These are phyloP conservation scores for Hucho hucho DNA, from an alignment of 2,113 vertebrate species.

Conservation along the genomic window DNA sequence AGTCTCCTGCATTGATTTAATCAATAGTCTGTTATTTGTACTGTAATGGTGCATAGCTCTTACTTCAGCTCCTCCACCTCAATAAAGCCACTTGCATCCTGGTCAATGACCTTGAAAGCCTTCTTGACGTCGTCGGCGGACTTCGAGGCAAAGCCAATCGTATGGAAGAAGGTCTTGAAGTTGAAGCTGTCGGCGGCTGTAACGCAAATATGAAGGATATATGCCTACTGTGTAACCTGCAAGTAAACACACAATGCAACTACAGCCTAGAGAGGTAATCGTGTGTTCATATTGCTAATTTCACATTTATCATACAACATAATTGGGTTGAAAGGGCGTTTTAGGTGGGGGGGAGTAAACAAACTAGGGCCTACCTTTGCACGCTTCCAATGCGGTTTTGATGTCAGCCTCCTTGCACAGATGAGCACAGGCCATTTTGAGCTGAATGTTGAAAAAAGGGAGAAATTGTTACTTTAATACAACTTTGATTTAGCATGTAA, in stretches of 20 bases:
- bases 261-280: too few relatives aligned
- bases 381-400: conserved; percentile 76
- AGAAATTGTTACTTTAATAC: neutral
- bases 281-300: too few relatives aligned
- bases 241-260: too few relatives aligned
- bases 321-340: too few relatives aligned
- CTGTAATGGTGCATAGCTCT: conserved; percentile 26
- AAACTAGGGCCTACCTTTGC: conserved; percentile 71
- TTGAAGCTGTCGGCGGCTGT: conserved; percentile 78
- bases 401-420: conserved; percentile 76
- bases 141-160: conserved; percentile 75
- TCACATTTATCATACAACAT: too few relatives aligned
- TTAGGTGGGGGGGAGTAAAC: too few relatives aligned
- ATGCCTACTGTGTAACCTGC: too few relatives aligned
- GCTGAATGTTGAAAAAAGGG: conserved; percentile 37
- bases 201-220: neutral
- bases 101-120: conserved; percentile 82
- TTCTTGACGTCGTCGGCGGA: conserved; percentile 70
- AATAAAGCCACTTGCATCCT: conserved; percentile 81
- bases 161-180: conserved; percentile 77
- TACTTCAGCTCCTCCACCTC: conserved; percentile 85
- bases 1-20: too few relatives aligned
- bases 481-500: too few relatives aligned
- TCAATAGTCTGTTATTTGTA: neutral
- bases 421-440: conserved; percentile 73